Evolutionary conservation across 2,888 invertebrate species (phyloP), one percentile per base, ranked within the genome.

Genomic region (Cataglyphis rosenhaueri): DNA sequence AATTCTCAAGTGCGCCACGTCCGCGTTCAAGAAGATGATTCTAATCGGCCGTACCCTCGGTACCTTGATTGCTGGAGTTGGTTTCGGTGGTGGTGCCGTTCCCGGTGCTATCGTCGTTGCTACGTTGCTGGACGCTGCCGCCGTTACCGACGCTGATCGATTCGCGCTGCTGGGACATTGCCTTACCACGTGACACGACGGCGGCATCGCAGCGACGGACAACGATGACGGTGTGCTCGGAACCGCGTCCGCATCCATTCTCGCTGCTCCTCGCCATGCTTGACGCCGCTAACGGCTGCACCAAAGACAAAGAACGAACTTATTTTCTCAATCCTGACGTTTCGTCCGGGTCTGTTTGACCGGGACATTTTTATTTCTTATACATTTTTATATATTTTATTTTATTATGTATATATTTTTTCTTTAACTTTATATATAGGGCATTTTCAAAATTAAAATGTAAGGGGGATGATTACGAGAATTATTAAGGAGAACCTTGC

Each of bases 141-240:
- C 74, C 74, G 87, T 88, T 87, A 85, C 84, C 84, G 86, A 84
- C 87, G 86, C 85, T 88, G 88, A 91, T 92, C 91, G 87, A 89
- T 81, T 88, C 88, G 84, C 75, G 75, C 70, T 70, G 74, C 81
- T 76, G 83, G 82, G 83, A 76, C 75, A 65, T 81, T 82, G 85
- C 64, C 76, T 75, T 84, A 83, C 86, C 84, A 87, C 82, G 84
- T 79, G 68, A 82, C 79, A 84, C 84, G 82, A 86, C 87, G 83
- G 48, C 62, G 85, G 82, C 85, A 88, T 87, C 88, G 83, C 57
- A 59, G 57, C 84, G 84, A 81, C 84, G 82, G 82, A 84, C 82
- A 82, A 38, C 38, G 21, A 81, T 62, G 73, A 75, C 76, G 84
- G 70, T 78, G 66, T 85, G 82, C 85, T 84, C 81, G 83, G 81